phyloP scores from a whole-genome alignment of 1,140 invertebrate genomes.

The Zaprionus kolodkinae region DNA sequence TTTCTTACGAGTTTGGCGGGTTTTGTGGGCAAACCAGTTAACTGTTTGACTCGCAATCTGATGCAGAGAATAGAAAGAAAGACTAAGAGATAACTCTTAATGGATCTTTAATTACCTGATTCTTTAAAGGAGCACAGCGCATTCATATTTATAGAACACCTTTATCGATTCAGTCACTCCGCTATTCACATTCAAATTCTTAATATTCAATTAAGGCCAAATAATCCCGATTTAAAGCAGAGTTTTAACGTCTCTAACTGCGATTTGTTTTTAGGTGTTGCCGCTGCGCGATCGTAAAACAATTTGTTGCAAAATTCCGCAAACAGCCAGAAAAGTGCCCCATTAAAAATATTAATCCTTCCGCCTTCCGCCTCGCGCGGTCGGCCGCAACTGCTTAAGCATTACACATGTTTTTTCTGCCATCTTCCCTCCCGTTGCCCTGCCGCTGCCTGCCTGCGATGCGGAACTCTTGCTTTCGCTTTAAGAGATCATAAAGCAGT shows the following conservation, averaged over 20 bases:
- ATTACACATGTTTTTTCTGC: conserved; percentile 60
- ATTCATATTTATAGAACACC: conserved; percentile 6
- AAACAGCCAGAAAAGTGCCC: conserved; percentile 68
- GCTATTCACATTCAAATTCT: background rate
- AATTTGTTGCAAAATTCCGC: conserved; percentile 79
- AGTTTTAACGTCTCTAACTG: conserved; percentile 11
- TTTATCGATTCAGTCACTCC: conserved; percentile 3
- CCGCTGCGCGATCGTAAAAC: conserved; percentile 50
- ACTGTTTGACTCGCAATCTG: too few relatives aligned
- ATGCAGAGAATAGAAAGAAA: background rate
- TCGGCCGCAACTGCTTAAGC: conserved; percentile 10
- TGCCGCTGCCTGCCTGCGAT: conserved; percentile 8
- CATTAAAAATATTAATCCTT: conserved; percentile 78
- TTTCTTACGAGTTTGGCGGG: conserved; percentile 10
- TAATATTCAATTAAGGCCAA: background rate
- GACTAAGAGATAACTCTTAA: background rate
- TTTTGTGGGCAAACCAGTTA: conserved; percentile 4
- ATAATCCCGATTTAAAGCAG: background rate
- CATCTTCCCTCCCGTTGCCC: background rate
- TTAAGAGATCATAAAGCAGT: conserved; percentile 76
- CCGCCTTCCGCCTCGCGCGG: conserved; percentile 43
- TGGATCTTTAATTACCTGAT: conserved; percentile 2
- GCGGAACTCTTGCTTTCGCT: conserved; percentile 73
- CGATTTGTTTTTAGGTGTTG: background rate
- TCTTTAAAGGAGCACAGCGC: background rate